Evolutionary conservation across 1,140 invertebrate species (phyloP), one percentile per base, ranked within the genome.

Genomic region (Drosophila sp.): DNA sequence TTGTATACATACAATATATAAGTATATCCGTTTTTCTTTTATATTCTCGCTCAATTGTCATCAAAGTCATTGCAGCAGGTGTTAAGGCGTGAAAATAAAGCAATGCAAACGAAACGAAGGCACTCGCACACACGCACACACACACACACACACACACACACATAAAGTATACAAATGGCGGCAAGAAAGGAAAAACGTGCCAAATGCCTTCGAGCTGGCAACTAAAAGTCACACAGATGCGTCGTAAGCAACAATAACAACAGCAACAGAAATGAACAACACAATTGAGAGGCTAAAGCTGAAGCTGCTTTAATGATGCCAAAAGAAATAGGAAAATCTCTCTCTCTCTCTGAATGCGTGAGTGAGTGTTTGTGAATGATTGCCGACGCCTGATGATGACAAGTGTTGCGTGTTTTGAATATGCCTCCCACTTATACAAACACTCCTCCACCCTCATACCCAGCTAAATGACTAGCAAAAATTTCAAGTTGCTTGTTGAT

Each of bases 371-470:
- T 27, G 44, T 83, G 73, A 83, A 83, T 83, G 84, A 89, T 87
- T 87, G 84, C 56, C 68, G 67, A 66, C 70, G 80, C 80, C 83
- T 89, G 84, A 60, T 77, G 84, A 81, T 87, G 83, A 89, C 84
- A 87, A 89, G 83, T 87, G 83, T 84, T 89, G 84, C 84, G 84
- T 87, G 80, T 80, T 87, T 89, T 87, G 83, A 89, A 89, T 87
- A 89, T 77, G 75, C 73, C 47, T 38, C 50, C 10, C 29, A 65
- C 70, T 73, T 73, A 47, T 61, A 58, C 57, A 54, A 25, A 71
- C 40, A 40, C 35, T 38, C 30, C 57, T 68, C 70, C 67, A 44
- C 10, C 70, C 64, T 61, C 63, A 56, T 47, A 10, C 29, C 32
- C 11, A 56, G 47, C 63, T 50, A 67, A 86, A 86, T 86, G 83